Conservation (phyloP, 2,888 invertebrate species). For the Drosophila mayaguana region DNA sequence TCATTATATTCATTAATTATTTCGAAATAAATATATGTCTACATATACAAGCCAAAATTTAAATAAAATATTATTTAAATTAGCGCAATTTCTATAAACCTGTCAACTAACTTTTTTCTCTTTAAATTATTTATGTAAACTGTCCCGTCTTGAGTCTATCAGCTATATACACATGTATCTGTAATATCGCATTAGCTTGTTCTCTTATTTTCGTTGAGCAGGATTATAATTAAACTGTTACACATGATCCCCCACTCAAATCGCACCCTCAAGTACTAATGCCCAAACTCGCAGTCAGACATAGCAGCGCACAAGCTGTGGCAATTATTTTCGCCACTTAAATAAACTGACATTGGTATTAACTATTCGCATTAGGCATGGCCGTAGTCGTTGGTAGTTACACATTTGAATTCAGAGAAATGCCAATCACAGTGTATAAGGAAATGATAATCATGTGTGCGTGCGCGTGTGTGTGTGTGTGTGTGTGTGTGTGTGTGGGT, state of each 20-base stretch:
- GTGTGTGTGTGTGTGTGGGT: conserved; percentile 2
- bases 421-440: conserved; percentile 51
- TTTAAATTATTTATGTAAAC: neutral
- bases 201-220: conserved; percentile 18
- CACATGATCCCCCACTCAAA: neutral
- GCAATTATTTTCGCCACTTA: conserved; percentile 55
- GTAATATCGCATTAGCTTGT: neutral
- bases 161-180: conserved; percentile 1
- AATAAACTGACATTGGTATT: conserved; percentile 49
- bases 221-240: conserved; percentile 44
- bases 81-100: neutral
- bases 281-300: neutral
- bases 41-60: too few relatives aligned
- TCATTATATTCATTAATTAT: too few relatives aligned
- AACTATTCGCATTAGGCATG: conserved; percentile 46
- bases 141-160: neutral
- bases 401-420: conserved; percentile 36
- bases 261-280: conserved; percentile 13
- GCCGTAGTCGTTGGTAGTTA: conserved; percentile 21
- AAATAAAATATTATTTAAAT: neutral
- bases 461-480: neutral
- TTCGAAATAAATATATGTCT: too few relatives aligned
- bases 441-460: conserved; percentile 39
- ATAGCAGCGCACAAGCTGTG: conserved; percentile 20
- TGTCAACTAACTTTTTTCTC: neutral